Base-by-base conservation (phyloP, 2,113 vertebrate genomes). In the Capreolus pygargus region DNA sequence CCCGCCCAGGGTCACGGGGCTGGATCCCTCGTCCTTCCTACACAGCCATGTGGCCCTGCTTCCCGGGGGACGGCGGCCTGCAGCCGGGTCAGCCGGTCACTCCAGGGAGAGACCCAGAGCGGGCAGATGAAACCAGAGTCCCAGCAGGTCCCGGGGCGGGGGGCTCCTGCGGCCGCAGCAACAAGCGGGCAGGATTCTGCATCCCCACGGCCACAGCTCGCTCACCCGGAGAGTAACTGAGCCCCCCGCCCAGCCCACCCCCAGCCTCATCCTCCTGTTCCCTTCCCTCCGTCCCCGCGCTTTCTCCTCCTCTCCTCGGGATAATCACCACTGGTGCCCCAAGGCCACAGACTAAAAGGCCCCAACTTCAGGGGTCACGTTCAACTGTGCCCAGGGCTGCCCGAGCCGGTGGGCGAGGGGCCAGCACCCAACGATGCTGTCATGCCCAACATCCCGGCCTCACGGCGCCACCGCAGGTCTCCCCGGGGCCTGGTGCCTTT, bases 241-340 rank as follows among this genome's bases (percentile, higher is more conserved):
- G 25, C 19, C 33, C 45, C 16, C 23, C 2, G 5, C 1, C 19
- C 30, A 27, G 1, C 17, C 0, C 0, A 30, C 9, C 1, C 47
- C 27, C 33, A 55, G 16, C 23, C 76, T 45, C 52, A 2, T 39
- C 15, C 27, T 36, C 54, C 52, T 39, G 10, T 6, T 6, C n/a
- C 27, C 30, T 39, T 12, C n/a, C 84, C 21, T 17, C 5, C 3
- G 8, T 39, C 36, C 57, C 76, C 11, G 23, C 27, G 52, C 64
- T 55, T 52, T 28, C 39, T 55, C 39, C 39, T 58, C 70, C 11
- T 33, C 70, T 79, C 33, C 8, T 7, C 1, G n/a, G 36, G 27
- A 50, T 2, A 36, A 25, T 25, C 17, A 33, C 36, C 55, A 43
- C 0, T 14, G 54, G 14, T 14, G 79, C 61, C 81, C 81, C 50